Base-by-base conservation (phyloP, 2,888 invertebrate genomes). In the Cyaniris semiargus region DNA sequence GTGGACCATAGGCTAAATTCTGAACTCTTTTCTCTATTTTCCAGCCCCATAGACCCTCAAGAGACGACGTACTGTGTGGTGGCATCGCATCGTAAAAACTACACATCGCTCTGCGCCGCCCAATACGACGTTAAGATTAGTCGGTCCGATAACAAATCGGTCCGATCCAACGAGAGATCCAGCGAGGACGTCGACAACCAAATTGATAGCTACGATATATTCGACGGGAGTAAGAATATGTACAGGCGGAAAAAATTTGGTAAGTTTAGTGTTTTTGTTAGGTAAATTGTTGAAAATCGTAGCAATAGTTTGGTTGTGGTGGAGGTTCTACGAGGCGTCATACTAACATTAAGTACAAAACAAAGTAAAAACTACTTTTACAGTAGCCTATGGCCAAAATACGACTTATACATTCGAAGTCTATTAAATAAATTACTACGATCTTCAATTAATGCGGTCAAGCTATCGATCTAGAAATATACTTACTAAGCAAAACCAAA, bases 21-120 rank as follows among this genome's bases (percentile, higher is more conserved):
- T n/a, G n/a, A n/a, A n/a, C n/a, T n/a, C n/a, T n/a, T n/a, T n/a
- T n/a, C n/a, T n/a, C n/a, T n/a, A n/a, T n/a, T 74, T 88, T 88
- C 31, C 87, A 94, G 94, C 78, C 93, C 94, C 38, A 90, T 94
- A 81, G 94, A 94, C 78, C 94, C 94, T 0, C 93, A 93, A 86
- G 86, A 87, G 15, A 93, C 93, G 0, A 87, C 86, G 18, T 94
- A 94, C 83, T 94, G 93, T 83, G 91, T 93, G 0, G 92, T 94
- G 0, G 92, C 92, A 1, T 93, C 93, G 0, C 88, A 88, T 53
- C 85, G 85, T 27, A 90, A 86, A 78, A 92, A 92, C 85, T 94
- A 93, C 83, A 92, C 92, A 0, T 92, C 94, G 0, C 86, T 94
- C 0, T 94, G 94, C 78, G 90, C 92, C 0, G 94, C 94, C 1